Conservation (phyloP, 2,888 invertebrate genomes). For the Lordiphosa fenestrarum region DNA sequence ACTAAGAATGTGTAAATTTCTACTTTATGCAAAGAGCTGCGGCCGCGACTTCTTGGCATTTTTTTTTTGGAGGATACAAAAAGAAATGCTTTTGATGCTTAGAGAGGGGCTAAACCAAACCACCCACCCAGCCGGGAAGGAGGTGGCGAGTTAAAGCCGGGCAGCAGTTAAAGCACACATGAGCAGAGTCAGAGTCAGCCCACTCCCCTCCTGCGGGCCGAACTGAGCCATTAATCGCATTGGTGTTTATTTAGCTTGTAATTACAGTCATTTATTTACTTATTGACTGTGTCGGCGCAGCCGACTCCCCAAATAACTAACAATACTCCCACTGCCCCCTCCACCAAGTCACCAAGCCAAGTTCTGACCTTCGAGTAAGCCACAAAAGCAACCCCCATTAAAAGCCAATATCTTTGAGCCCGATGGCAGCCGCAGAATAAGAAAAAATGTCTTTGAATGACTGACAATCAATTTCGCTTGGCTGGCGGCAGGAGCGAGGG, state of each 20-base stretch:
- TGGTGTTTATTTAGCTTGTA: constrained; percentile 78
- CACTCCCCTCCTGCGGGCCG: not conserved
- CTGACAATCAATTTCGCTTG: constrained; percentile 78
- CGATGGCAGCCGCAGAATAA: constrained; percentile 49
- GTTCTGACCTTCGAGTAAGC: constrained; percentile 47
- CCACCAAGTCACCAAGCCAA: constrained; percentile 8
- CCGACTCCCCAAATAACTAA: constrained; percentile 61
- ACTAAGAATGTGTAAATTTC: constrained; percentile 74
- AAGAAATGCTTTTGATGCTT: constrained; percentile 51
- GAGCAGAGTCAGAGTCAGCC: not conserved
- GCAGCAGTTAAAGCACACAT: constrained; percentile 1
- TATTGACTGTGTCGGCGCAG: constrained; percentile 74
- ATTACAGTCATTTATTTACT: constrained; percentile 79
- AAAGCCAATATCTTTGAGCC: constrained; percentile 69
- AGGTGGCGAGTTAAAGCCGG: not conserved
- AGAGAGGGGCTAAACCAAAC: not conserved
- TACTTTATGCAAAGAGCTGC: constrained; percentile 66
- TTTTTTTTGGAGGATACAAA: constrained; percentile 34
- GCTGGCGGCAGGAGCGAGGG: constrained; percentile 12
- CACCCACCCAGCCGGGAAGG: not conserved
- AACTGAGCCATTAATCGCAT: constrained; percentile 70
- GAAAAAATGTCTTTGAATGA: constrained; percentile 79
- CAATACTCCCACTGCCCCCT: constrained; percentile 48
- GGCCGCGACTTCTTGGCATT: constrained; percentile 69
- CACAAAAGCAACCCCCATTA: constrained; percentile 56